phyloP scores from a whole-genome alignment of 2,797 vertebrate genomes.

The Enteromius treurensis region DNA sequence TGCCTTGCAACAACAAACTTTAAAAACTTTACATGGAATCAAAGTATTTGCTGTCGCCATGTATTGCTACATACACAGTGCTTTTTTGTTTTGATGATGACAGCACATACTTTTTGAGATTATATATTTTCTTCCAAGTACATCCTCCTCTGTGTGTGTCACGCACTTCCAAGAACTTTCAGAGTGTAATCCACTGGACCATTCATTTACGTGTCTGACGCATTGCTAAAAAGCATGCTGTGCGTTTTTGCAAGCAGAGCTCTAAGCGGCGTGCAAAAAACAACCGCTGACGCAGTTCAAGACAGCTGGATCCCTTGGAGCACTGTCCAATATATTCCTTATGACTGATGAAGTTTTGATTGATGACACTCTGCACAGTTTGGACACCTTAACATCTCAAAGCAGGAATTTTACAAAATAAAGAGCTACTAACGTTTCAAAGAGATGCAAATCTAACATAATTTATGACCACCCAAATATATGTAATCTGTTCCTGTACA shows the following conservation, averaged over 20 bases:
- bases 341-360: slow-evolving; percentile 47
- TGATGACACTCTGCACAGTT: slow-evolving; percentile 26
- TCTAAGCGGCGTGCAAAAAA: background rate
- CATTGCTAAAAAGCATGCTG: slow-evolving; percentile 25
- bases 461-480: slow-evolving; percentile 42
- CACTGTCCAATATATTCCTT: slow-evolving; percentile 41
- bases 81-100: background rate
- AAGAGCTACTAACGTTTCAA: slow-evolving; percentile 33
- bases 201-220: slow-evolving; percentile 28
- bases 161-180: background rate
- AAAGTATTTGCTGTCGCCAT: background rate
- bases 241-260: slow-evolving; percentile 5
- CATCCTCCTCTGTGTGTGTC: background rate
- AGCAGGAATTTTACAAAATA: slow-evolving; percentile 30
- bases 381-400: slow-evolving; percentile 33
- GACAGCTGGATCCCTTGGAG: slow-evolving; percentile 29
- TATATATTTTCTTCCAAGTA: background rate
- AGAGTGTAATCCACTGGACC: background rate
- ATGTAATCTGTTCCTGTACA: slow-evolving; percentile 43
- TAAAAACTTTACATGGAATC: background rate
- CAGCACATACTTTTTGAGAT: slow-evolving; percentile 9
- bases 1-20: background rate
- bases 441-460: slow-evolving; percentile 34
- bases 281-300: slow-evolving; percentile 18
- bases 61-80: background rate